Conservation (phyloP, 2,797 vertebrate genomes). For the Ptychobarbus kaznakovi region DNA sequence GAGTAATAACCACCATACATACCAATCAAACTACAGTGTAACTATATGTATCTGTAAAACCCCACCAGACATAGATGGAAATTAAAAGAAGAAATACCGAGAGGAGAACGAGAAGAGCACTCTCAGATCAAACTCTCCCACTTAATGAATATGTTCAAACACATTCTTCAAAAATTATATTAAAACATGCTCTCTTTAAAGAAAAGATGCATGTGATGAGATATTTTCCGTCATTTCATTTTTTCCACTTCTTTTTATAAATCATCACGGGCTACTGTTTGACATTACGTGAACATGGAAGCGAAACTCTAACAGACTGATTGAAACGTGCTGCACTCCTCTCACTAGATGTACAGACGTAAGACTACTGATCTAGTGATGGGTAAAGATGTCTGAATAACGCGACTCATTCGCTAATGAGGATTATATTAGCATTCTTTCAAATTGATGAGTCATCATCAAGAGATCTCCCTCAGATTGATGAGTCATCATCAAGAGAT, state of each 20-base stretch:
- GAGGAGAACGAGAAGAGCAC: not conserved
- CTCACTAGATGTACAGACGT: constrained; percentile 19
- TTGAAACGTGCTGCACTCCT: not conserved
- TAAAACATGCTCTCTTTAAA: constrained; percentile 12
- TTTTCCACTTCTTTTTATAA: constrained; percentile 6
- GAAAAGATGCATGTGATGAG: not conserved
- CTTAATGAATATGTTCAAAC: constrained; percentile 36
- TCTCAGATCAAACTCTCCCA: constrained; percentile 36
- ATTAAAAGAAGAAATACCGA: constrained; percentile 11
- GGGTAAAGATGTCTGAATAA: constrained; percentile 39
- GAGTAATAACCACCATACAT: constrained; percentile 27
- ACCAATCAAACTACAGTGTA: not conserved
- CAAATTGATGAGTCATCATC: constrained; percentile 25
- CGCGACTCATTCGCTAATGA: constrained; percentile 19
- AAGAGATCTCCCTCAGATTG: constrained; percentile 24
- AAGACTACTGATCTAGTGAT: not conserved
- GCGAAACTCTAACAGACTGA: constrained; percentile 4
- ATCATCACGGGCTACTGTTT: constrained; percentile 13
- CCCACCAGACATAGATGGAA: constrained; percentile 3
- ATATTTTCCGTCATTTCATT: constrained; percentile 19
- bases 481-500: constrained; percentile 25
- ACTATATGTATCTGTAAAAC: not conserved
- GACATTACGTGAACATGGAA: not conserved
- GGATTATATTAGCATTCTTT: constrained; percentile 28
- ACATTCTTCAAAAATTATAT: constrained; percentile 30